phyloP scores from a whole-genome alignment of 2,797 vertebrate genomes.

The Platyrinchus mystaceus region DNA sequence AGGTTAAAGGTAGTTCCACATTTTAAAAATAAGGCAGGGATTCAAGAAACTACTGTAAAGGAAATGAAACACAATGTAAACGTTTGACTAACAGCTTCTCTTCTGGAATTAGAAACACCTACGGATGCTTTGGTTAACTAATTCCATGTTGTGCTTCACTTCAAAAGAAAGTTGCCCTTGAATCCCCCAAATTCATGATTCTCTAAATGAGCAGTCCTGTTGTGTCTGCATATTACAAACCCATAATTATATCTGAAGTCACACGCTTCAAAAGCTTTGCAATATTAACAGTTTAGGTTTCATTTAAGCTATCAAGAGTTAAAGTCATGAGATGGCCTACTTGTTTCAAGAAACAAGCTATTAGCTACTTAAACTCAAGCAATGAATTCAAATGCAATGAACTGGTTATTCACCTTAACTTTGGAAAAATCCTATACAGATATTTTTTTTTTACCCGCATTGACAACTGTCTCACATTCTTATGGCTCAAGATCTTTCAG shows the following conservation, averaged over 20 bases:
- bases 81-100: slow-evolving; percentile 55
- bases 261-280: background rate
- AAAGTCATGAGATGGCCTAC: background rate
- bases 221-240: background rate
- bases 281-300: background rate
- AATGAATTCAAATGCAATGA: background rate
- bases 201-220: slow-evolving; percentile 4
- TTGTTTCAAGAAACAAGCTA: background rate
- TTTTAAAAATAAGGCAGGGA: slow-evolving; percentile 5
- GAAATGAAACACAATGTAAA: slow-evolving; percentile 60
- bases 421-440: background rate
- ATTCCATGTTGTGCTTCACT: slow-evolving; percentile 14
- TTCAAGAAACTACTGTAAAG: slow-evolving; percentile 40
- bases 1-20: background rate
- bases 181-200: slow-evolving; percentile 23
- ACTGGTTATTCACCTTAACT: background rate
- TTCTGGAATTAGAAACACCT: slow-evolving; percentile 40
- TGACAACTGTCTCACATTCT: background rate
- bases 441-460: background rate
- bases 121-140: slow-evolving; percentile 26
- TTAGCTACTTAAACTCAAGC: background rate
- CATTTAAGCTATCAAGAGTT: slow-evolving; percentile 14
- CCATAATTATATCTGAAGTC: background rate
- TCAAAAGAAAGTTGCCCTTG: slow-evolving; percentile 49
- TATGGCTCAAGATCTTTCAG: background rate